Evolutionary conservation across 2,888 invertebrate genomes (phyloP).

Genomic region (Graphium colonna): DNA sequence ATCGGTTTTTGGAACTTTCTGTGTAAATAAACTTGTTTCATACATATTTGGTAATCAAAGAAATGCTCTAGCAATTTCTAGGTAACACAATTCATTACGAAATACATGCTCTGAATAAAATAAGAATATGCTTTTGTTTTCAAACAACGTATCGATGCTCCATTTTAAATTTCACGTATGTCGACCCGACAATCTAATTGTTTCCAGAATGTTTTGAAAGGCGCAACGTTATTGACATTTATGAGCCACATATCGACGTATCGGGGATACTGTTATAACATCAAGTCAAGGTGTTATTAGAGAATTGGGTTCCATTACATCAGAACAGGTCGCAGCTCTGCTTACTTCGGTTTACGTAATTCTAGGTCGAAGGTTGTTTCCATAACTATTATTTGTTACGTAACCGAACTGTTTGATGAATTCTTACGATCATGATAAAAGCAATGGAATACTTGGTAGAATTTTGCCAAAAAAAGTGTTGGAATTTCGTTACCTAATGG

Average conservation of each 20-base stretch:
- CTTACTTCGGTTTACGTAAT: slow-evolving; percentile 30
- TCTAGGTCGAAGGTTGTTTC: slow-evolving; percentile 16
- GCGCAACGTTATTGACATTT: slow-evolving; percentile 17
- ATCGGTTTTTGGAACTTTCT: no score
- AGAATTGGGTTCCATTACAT: slow-evolving; percentile 42
- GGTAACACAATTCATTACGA: neutral
- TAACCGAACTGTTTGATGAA: slow-evolving; percentile 1
- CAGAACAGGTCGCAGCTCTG: slow-evolving; percentile 39
- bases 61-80: slow-evolving; percentile 1
- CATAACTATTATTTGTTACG: slow-evolving; percentile 1
- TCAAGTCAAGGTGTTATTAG: slow-evolving; percentile 35
- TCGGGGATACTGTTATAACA: slow-evolving; percentile 22
- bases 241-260: slow-evolving; percentile 16
- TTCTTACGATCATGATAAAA: no score
- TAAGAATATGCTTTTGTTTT: no score
- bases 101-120: no score
- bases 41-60: neutral
- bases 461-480: neutral
- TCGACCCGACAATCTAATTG: slow-evolving; percentile 4
- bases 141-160: slow-evolving; percentile 6
- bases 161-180: slow-evolving; percentile 7
- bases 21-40: no score
- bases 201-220: slow-evolving; percentile 12
- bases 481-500: neutral
- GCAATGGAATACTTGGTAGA: no score